A percentile compares a stretch with the other conserved stretches of the same genome.
phyloP scores from a whole-genome alignment of 2,888 invertebrate genomes.

The Lycia hirtaria region DNA sequence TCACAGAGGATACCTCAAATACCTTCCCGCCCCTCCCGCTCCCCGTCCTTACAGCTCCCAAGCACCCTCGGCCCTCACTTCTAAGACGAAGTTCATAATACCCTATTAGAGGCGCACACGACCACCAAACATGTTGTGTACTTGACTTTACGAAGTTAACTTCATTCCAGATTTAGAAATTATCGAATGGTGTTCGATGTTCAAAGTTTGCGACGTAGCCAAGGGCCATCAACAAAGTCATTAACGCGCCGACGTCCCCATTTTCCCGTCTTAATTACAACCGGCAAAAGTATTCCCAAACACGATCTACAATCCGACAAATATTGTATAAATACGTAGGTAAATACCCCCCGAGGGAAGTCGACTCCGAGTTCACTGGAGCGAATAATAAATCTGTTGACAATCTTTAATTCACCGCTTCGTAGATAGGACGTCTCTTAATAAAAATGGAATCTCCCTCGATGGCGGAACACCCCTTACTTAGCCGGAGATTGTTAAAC shows the following conservation, averaged over 20 bases:
- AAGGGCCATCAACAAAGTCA: slow-evolving; percentile 29
- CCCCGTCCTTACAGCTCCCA: slow-evolving; percentile 45
- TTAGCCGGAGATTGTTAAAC: slow-evolving; percentile 42
- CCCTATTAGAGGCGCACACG: slow-evolving; percentile 77
- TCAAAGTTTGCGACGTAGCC: slow-evolving; percentile 3
- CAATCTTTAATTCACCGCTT: slow-evolving; percentile 80
- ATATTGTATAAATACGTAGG: slow-evolving; percentile 58
- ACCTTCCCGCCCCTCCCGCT: slow-evolving; percentile 52
- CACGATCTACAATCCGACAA: slow-evolving; percentile 42
- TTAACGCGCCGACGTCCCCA: slow-evolving; percentile 35
- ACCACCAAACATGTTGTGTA: slow-evolving; percentile 64
- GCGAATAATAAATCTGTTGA: slow-evolving; percentile 84
- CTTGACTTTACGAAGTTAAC: slow-evolving; percentile 53
- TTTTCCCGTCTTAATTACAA: slow-evolving; percentile 44
- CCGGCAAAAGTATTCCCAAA: slow-evolving; percentile 44
- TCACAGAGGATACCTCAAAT: slow-evolving; percentile 72
- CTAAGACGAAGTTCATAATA: slow-evolving; percentile 81
- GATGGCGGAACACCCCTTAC: slow-evolving; percentile 53
- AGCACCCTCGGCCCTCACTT: slow-evolving; percentile 68
- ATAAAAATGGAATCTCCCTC: slow-evolving; percentile 62
- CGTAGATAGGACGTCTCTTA: slow-evolving; percentile 56
- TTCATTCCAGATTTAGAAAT: slow-evolving; percentile 13
- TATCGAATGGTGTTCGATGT: slow-evolving; percentile 1
- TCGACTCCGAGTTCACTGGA: slow-evolving; percentile 70
- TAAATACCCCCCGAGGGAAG: slow-evolving; percentile 61